A percentile compares a stretch with the other conserved stretches of the same genome.
phyloP scores from a whole-genome alignment of 2,113 vertebrate species.

The Phoxinus phoxinus region DNA sequence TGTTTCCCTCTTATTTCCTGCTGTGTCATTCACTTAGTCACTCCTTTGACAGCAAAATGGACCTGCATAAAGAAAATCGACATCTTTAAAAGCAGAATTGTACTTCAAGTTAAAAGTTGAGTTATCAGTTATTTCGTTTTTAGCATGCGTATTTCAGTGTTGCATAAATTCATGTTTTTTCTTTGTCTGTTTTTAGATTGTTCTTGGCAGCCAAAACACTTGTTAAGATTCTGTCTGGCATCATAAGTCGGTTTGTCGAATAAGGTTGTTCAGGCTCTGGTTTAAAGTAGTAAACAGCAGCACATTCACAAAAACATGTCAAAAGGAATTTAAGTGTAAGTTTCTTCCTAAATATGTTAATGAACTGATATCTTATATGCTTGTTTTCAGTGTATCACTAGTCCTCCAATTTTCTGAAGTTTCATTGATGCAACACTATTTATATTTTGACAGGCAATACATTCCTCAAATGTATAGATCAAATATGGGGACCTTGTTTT shows the following conservation, averaged over 20 bases:
- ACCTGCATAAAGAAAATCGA: neutral
- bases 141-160: neutral
- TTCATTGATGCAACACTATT: neutral
- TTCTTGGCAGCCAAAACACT: conserved; percentile 8
- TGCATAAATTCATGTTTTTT: neutral
- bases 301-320: neutral
- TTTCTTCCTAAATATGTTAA: neutral
- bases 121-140: neutral
- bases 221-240: conserved; percentile 17
- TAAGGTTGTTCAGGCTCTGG: neutral
- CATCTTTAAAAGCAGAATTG: neutral
- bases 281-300: neutral
- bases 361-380: neutral
- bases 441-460: neutral
- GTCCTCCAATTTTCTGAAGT: neutral
- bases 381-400: neutral
- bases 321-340: neutral
- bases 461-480: neutral
- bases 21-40: neutral
- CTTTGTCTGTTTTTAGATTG: conserved; percentile 12
- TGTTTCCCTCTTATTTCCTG: neutral
- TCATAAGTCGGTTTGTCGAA: neutral
- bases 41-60: neutral
- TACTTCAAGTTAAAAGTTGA: neutral
- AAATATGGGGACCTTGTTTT: neutral